Percentiles rank a stretch among this genome's conserved stretches.
These are phyloP conservation scores for Carlito syrichta DNA, from an alignment of 2,113 vertebrate genomes.

Conservation along the genomic window DNA sequence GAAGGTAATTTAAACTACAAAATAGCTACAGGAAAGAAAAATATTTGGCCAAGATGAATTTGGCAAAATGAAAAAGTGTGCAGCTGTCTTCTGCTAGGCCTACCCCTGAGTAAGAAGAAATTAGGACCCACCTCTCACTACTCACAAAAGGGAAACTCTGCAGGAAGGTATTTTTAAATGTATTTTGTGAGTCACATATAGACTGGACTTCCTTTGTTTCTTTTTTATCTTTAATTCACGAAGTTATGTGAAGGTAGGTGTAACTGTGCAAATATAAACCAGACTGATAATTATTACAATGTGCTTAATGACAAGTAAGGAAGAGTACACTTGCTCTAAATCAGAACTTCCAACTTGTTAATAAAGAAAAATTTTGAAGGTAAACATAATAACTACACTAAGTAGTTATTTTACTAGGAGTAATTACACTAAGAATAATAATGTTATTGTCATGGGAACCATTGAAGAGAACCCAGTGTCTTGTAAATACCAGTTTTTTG, in stretches of 20 bases:
- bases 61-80: neutral
- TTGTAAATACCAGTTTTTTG: slow-evolving; percentile 12
- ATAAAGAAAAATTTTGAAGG: slow-evolving; percentile 38
- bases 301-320: slow-evolving; percentile 22
- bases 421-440: neutral
- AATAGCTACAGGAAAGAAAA: slow-evolving; percentile 7
- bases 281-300: neutral
- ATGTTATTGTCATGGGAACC: slow-evolving; percentile 44
- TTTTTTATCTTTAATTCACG: neutral
- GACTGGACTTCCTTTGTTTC: neutral
- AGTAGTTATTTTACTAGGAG: too few species aligned
- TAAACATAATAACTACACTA: slow-evolving; percentile 27
- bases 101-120: neutral
- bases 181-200: neutral
- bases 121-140: neutral
- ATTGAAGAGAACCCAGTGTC: neutral
- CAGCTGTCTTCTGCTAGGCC: neutral
- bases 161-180: neutral
- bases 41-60: slow-evolving; percentile 3
- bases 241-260: neutral
- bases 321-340: neutral
- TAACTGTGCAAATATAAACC: neutral
- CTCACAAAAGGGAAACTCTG: neutral
- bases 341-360: slow-evolving; percentile 11
- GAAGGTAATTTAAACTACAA: slow-evolving; percentile 14